Evolutionary conservation across 2,888 invertebrate species (phyloP), one percentile per base, ranked within the genome.

Genomic region (Tiliacea citrago): DNA sequence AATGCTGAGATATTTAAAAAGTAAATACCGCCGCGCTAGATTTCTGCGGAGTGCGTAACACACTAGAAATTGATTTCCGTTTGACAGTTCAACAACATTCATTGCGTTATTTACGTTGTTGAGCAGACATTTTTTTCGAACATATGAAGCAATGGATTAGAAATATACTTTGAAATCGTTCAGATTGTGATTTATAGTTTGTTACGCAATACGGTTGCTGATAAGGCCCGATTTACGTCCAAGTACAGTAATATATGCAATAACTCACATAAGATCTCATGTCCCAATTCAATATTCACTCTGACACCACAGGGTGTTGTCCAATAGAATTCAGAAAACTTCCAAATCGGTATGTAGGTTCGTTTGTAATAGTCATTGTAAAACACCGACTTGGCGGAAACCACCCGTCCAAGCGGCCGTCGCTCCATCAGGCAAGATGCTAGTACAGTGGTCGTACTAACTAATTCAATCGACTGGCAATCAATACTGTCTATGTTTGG

Each of bases 401-500:
- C 7, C 7, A 60, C 51, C 61, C 75, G 70, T 49, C 66, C 29
- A 45, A 51, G 13, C 49, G 51, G 69, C 53, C 67, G 68, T 24
- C 72, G 61, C 62, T 74, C 82, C 77, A 84, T 83, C 60, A 75
- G 71, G 62, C 49, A 7, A 29, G 62, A 13, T 7, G 62, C 47
- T 62, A n/a, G 24, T 58, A 57, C 68, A 72, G 67, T 75, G 65
- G 68, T 60, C 18, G 53, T 75, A 62, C 86, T 87, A 85, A 86
- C 73, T 88, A 83, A 88, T 88, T 83, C 86, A 86, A 68, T 67
- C 67, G 63, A 24, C 63, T 63, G 49, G 58, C 18, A 81, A 88
- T 88, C 85, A 77, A 87, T 84, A 83, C 68, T 62, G 18, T 24
- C 86, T 87, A 76, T 77, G 72, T 83, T 83, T 77, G 74, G 73